A percentile compares a stretch with the other conserved stretches of the same genome.
Conservation (phyloP, 1,140 invertebrate genomes). For the Tetranychus cinnabarinus region DNA sequence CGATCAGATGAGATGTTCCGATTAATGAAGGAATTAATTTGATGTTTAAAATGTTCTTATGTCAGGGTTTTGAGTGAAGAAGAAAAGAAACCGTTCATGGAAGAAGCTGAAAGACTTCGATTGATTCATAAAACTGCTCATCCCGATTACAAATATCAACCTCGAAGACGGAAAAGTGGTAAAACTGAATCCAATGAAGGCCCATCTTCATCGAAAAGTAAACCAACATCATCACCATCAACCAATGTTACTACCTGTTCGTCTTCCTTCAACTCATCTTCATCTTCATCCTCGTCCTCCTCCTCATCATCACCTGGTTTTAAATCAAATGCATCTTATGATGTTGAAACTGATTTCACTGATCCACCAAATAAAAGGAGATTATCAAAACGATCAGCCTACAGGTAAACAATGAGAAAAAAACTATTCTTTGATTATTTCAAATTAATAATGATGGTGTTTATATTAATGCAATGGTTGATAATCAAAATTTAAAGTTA, state of each 20-base stretch:
- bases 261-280: background rate
- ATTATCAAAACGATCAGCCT: too few species aligned
- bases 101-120: constrained; percentile 28
- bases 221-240: background rate
- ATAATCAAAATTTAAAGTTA: too few species aligned
- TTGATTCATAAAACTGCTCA: constrained; percentile 29
- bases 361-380: too few species aligned
- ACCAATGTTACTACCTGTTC: background rate
- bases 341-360: too few species aligned
- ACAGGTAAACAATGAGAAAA: too few species aligned
- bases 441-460: too few species aligned
- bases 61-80: constrained; percentile 12
- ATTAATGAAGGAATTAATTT: too few species aligned
- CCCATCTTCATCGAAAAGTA: background rate
- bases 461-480: too few species aligned
- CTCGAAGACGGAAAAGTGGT: constrained; percentile 20
- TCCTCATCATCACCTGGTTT: background rate
- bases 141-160: constrained; percentile 33
- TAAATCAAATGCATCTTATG: too few species aligned
- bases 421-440: too few species aligned
- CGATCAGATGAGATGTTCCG: too few species aligned
- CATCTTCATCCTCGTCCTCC: background rate
- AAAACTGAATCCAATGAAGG: background rate
- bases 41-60: background rate
- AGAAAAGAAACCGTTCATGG: constrained; percentile 25